Conservation (phyloP, 23 tunicate genomes). For the Botrylloides violaceus region DNA sequence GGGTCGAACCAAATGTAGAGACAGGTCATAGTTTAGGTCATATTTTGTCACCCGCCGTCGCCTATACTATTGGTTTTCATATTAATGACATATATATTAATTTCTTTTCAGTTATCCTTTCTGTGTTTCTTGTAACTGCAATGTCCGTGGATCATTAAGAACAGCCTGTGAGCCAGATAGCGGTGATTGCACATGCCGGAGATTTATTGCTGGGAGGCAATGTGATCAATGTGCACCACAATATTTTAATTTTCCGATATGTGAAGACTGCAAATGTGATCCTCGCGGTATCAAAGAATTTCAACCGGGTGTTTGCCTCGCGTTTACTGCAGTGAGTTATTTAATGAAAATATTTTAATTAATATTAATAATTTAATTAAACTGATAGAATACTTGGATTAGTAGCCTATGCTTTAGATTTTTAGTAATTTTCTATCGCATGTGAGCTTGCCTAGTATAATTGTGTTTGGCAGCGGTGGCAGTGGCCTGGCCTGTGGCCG, state of each 20-base stretch:
- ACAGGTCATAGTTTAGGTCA: too few species aligned
- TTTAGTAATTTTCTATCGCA: too few species aligned
- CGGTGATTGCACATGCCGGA: conserved; percentile 67
- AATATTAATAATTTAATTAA: too few species aligned
- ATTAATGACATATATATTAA: neutral
- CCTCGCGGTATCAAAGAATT: conserved; percentile 52
- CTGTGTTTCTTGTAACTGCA: conserved; percentile 78
- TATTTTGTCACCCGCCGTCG: too few species aligned
- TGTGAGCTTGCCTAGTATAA: too few species aligned
- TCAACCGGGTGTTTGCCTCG: conserved; percentile 77
- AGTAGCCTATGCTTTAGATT: too few species aligned
- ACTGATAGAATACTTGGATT: too few species aligned
- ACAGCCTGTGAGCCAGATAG: conserved; percentile 62
- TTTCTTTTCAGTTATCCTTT: conserved; percentile 54
- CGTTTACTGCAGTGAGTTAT: conserved; percentile 71
- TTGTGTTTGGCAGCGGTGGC: too few species aligned
- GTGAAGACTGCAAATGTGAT: conserved; percentile 94
- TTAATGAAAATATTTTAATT: neutral
- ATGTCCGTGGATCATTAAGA: conserved; percentile 63
- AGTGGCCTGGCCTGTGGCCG: too few species aligned
- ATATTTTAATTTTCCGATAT: conserved; percentile 86
- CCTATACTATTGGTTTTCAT: too few species aligned
- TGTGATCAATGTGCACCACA: conserved; percentile 70
- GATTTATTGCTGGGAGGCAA: conserved; percentile 45
- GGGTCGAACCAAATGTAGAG: too few species aligned